Base-by-base conservation (phyloP, 2,797 vertebrate species). In the Clamator glandarius region DNA sequence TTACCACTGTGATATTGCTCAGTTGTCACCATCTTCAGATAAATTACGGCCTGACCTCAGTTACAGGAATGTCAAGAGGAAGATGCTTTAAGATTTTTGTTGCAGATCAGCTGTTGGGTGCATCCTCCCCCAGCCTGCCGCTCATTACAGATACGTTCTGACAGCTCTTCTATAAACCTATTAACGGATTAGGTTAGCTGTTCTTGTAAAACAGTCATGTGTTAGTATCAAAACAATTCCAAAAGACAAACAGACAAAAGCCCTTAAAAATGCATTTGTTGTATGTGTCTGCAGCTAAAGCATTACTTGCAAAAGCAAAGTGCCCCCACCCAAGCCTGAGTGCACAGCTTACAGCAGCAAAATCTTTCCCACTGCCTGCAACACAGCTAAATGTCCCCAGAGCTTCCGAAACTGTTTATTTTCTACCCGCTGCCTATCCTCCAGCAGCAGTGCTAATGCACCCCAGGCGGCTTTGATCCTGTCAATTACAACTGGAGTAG, bases 401-500 rank as follows among this genome's bases (percentile, higher is more conserved):
- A 96, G 96, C 91, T 92, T 29, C 92, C 67, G 3, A 91, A 94
- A 91, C 87, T 74, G 95, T 94, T 95, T 90, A 92, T 95, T 95
- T 94, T 80, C 93, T 88, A 74, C 92, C 93, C 3, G 44, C 95
- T 87, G 94, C 92, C 93, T 91, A 44, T 52, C 94, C 93, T 94
- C 85, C 92, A 81, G 94, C 87, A 93, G 89, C 95, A 92, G 80
- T 11, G 84, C 93, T 95, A 94, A 93, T 90, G 91, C 94, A 93
- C 95, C 95, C 93, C 84, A 83, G 95, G 96, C 91, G 26, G 94
- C 95, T 96, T 90, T 96, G 96, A 95, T 95, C 96, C 96, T 81
- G 84, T 51, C 96, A 94, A 89, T 96, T 94, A 96, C 88, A 80
- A 80, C 74, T 94, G 91, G 91, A 96, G 94, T 52, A 94, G 94